phyloP scores from a whole-genome alignment of 2,113 vertebrate species.

The Isichthys henryi region DNA sequence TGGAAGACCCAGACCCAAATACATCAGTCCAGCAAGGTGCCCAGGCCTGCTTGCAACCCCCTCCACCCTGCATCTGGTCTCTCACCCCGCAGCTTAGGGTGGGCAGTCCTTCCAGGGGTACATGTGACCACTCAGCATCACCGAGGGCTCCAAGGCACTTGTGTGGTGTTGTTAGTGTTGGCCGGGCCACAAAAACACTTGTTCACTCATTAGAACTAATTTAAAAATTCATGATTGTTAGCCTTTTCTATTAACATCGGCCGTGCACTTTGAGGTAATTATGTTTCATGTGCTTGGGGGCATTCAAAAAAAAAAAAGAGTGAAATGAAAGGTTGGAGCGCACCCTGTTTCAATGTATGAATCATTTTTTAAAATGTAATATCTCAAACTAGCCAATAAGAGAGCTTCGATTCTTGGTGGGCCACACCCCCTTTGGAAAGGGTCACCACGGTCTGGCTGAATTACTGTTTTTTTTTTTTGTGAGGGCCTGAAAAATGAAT shows the following conservation, averaged over 20 bases:
- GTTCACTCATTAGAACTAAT: conserved; percentile 29
- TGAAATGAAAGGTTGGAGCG: neutral
- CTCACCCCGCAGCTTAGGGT: neutral
- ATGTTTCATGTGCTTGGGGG: conserved; percentile 23
- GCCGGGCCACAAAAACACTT: conserved; percentile 24
- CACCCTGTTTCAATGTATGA: neutral
- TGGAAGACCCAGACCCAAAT: neutral
- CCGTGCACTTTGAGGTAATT: conserved; percentile 23
- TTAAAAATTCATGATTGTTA: conserved; percentile 34
- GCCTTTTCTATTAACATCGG: conserved; percentile 24
- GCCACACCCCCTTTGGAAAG: conserved; percentile 13
- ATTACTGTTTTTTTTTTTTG: conserved; percentile 5
- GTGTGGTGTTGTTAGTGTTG: conserved; percentile 23
- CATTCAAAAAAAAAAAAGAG: neutral
- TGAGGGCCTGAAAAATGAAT: neutral
- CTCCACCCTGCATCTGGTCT: neutral
- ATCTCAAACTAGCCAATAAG: neutral
- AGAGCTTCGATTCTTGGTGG: conserved; percentile 9
- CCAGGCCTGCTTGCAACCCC: neutral
- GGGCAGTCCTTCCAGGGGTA: neutral
- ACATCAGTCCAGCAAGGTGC: neutral
- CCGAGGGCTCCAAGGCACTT: neutral
- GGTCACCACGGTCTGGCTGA: conserved; percentile 4
- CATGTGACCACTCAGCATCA: neutral
- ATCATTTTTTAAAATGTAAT: conserved; percentile 4